Base-by-base conservation (phyloP, 2,797 vertebrate species). In the Acanthurus leucopareius region DNA sequence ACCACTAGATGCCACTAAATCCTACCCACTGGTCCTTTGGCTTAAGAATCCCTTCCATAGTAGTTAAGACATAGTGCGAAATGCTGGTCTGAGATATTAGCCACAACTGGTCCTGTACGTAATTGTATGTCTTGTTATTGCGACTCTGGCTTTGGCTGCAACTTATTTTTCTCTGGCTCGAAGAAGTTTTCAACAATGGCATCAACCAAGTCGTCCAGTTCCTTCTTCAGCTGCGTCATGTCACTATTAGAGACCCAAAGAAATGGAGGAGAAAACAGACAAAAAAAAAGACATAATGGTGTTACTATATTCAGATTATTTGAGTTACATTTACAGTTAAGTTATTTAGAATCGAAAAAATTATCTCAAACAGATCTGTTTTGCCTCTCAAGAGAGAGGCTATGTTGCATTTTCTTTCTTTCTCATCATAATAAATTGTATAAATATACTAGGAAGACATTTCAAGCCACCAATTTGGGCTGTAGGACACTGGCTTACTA, bases 181-280 rank as follows among this genome's bases (percentile, higher is more conserved):
- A 99, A 98, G 95, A 99, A 99, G 88, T 97, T 85, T 75, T 98
- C 95, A 91, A 99, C 90, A 60, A 99, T 95, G 89, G 97, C 97
- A 0, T 87, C 90, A 35, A 97, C 97, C 83, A 99, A 66, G 51
- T 96, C 94, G 68, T 97, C 94, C 74, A 99, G 89, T 81, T 99
- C 97, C 69, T 94, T 96, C 89, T 97, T 97, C 91, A 99, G 92
- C 71, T 94, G 95, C 1, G 92, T 91, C 74, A 96, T 66, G n/a
- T 98, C 97, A 91, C 98, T 99, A 87, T 60, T 82, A 82, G 20
- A 92, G 4, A 83, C 35, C 2, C 11, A 77, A 22, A 79, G 16
- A 73, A 53, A 54, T 42, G 61, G 14, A 58, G 25, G 48, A 42
- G 5, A 3, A 42, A 49, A 54, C 14, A 48, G 17, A 45, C 13